Conservation (phyloP, 2,113 vertebrate species). For the Pangasianodon hypophthalmus region DNA sequence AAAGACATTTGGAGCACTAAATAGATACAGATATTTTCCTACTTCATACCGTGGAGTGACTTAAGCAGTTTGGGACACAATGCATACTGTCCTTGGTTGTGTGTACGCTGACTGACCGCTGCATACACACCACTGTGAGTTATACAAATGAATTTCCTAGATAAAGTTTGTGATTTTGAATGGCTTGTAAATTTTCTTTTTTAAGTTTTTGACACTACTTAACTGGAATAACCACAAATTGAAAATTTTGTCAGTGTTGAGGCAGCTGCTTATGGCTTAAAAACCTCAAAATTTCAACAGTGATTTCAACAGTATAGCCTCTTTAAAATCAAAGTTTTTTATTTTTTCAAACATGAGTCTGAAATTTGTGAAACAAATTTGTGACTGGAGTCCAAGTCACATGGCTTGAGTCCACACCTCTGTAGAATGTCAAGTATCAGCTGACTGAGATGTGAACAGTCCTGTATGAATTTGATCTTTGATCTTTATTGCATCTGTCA, state of each 20-base stretch:
- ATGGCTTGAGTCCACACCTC: background rate
- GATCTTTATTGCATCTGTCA: background rate
- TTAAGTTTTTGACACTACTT: background rate
- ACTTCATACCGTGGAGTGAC: background rate
- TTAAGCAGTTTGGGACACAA: background rate
- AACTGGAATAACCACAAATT: background rate
- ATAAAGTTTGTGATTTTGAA: background rate
- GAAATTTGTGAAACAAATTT: background rate
- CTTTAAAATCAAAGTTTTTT: background rate
- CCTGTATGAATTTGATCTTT: slow-evolving; percentile 5
- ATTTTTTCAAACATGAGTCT: background rate
- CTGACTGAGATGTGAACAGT: background rate
- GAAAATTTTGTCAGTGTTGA: background rate
- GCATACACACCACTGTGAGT: too few relatives aligned
- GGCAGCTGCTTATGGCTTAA: background rate
- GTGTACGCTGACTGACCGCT: background rate
- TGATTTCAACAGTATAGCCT: background rate
- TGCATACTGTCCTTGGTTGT: background rate
- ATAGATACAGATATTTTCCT: background rate
- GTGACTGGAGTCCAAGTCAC: background rate
- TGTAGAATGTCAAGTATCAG: background rate
- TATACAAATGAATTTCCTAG: background rate
- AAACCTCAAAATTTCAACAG: background rate
- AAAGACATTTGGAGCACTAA: background rate
- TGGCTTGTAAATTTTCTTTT: background rate